These are phyloP conservation scores for Eledona agricola DNA, from an alignment of 2,888 invertebrate genomes.

Conservation along the genomic window DNA sequence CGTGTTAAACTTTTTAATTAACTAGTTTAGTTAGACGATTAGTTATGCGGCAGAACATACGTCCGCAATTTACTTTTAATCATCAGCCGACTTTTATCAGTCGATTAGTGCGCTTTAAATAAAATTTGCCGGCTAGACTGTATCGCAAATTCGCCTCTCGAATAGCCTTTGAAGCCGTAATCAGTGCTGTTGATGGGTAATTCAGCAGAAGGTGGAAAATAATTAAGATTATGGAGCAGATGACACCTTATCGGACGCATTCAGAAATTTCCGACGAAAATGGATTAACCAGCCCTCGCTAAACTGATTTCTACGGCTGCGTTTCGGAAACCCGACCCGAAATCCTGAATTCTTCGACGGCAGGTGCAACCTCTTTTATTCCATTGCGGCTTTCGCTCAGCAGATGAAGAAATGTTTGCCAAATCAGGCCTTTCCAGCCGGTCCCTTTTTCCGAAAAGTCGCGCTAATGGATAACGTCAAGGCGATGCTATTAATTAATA, in stretches of 20 bases:
- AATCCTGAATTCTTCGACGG: conserved; percentile 48
- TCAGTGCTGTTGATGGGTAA: conserved; percentile 27
- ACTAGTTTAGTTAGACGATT: conserved; percentile 19
- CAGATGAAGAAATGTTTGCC: conserved; percentile 5
- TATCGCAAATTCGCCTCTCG: conserved; percentile 19
- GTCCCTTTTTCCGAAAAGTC: too few relatives aligned
- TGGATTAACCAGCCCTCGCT: conserved; percentile 17
- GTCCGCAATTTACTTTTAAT: conserved; percentile 30
- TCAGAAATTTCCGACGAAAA: conserved; percentile 10
- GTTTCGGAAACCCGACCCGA: conserved; percentile 1
- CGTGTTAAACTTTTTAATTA: conserved; percentile 36
- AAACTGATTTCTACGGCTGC: background rate
- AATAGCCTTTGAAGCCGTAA: conserved; percentile 28
- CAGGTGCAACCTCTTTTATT: conserved; percentile 54
- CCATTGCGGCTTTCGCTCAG: conserved; percentile 20
- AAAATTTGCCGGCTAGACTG: conserved; percentile 27
- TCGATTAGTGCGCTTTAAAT: conserved; percentile 25
- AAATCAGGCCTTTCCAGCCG: too few relatives aligned
- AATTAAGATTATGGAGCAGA: conserved; percentile 32
- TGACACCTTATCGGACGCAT: conserved; percentile 13
- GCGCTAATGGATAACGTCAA: conserved; percentile 8
- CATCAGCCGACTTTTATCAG: conserved; percentile 22
- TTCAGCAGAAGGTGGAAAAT: conserved; percentile 27
- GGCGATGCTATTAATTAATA: conserved; percentile 7
- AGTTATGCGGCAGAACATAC: conserved; percentile 20